A percentile compares a stretch with the other conserved stretches of the same genome.
Conservation (phyloP, 1,140 invertebrate genomes). For the Thaumatotibia leucotreta region DNA sequence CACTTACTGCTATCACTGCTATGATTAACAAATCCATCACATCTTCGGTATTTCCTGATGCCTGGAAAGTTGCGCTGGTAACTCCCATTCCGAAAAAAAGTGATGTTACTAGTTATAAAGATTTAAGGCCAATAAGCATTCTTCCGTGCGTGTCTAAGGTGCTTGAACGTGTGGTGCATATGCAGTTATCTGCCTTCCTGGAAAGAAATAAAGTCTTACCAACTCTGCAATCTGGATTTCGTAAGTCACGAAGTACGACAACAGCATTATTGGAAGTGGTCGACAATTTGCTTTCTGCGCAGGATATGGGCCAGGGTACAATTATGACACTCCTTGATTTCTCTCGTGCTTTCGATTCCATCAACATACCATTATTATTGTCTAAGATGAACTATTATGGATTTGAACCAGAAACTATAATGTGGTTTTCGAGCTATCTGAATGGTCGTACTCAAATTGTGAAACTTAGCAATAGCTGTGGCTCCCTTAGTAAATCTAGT, state of each 20-base stretch:
- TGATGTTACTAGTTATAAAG: not conserved
- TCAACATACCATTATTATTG: not conserved
- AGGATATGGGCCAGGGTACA: not conserved
- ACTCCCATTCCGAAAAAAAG: conserved; percentile 4
- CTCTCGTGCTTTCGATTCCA: too few relatives aligned
- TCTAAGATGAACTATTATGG: not conserved
- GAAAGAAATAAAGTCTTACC: not conserved
- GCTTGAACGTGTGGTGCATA: too few relatives aligned
- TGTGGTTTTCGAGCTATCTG: not conserved
- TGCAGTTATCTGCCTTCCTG: not conserved
- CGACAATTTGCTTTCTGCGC: not conserved
- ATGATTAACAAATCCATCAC: conserved; percentile 7
- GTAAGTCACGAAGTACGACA: not conserved
- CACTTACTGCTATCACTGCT: not conserved
- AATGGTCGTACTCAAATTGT: not conserved
- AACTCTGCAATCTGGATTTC: not conserved
- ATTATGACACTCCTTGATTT: too few relatives aligned
- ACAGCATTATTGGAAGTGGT: not conserved
- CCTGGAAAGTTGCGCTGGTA: conserved; percentile 6
- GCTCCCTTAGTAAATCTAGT: too few relatives aligned
- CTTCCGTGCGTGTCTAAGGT: conserved; percentile 8
- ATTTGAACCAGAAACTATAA: not conserved
- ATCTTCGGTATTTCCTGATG: not conserved
- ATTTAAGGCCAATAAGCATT: conserved; percentile 15
- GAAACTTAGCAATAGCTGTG: not conserved